phyloP scores from a whole-genome alignment of 2,888 invertebrate genomes.

The Thalpophila matura region DNA sequence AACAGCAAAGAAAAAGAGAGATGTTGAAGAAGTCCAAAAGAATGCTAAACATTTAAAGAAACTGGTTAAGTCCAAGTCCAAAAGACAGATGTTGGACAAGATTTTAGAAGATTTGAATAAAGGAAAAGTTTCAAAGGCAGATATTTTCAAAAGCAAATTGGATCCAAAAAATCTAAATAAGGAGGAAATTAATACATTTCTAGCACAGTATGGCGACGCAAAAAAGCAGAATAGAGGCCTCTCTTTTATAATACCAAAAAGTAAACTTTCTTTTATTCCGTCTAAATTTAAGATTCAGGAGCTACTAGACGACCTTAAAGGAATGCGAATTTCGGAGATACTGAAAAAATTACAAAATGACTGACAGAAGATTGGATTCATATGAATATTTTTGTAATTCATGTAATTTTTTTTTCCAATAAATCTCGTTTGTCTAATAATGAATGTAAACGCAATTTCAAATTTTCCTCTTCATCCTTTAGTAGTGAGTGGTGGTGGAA shows the following conservation, averaged over 20 bases:
- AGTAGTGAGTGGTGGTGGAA: too few species aligned
- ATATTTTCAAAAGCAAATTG: constrained; percentile 26
- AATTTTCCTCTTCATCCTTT: too few species aligned
- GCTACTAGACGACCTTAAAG: not conserved
- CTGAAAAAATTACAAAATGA: not conserved
- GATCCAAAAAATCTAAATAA: constrained; percentile 3
- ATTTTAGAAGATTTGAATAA: constrained; percentile 28
- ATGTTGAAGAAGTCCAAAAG: constrained; percentile 10
- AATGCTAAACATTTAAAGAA: constrained; percentile 19
- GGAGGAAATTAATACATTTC: constrained; percentile 12
- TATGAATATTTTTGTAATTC: too few species aligned
- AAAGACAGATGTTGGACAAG: constrained; percentile 14
- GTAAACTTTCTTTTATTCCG: constrained; percentile 15
- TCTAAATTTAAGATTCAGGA: constrained; percentile 21
- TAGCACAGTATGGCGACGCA: constrained; percentile 12
- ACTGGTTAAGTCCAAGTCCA: constrained; percentile 5
- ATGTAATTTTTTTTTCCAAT: too few species aligned
- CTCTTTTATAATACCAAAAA: constrained; percentile 23
- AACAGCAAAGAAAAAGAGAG: constrained; percentile 27
- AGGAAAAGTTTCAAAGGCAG: constrained; percentile 11
- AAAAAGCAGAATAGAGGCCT: constrained; percentile 8
- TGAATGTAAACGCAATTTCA: too few species aligned
- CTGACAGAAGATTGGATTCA: not conserved
- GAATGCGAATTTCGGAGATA: constrained; percentile 5
- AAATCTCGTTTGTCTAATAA: too few species aligned